A percentile compares a stretch with the other conserved stretches of the same genome.
phyloP scores from a whole-genome alignment of 2,113 vertebrate species.

The Carassius gibelio region DNA sequence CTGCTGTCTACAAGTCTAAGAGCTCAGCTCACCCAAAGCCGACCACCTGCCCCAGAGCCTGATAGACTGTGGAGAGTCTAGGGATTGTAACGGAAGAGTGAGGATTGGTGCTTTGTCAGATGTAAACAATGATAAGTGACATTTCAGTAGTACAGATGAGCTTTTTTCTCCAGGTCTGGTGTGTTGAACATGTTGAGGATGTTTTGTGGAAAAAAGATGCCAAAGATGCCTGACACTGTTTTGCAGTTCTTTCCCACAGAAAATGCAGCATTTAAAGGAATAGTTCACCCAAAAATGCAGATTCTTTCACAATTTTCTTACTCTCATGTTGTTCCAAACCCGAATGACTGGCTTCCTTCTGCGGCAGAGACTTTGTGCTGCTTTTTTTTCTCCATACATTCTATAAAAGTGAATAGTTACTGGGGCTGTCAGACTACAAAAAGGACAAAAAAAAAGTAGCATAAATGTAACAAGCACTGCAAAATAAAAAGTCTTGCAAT shows the following conservation, averaged over 20 bases:
- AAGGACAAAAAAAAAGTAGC: neutral
- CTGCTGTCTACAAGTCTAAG: constrained; percentile 26
- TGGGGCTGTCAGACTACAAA: neutral
- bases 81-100: constrained; percentile 20
- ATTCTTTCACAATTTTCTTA: neutral
- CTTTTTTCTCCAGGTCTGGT: neutral
- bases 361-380: neutral
- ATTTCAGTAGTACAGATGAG: neutral
- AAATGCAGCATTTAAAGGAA: neutral
- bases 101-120: constrained; percentile 3
- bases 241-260: neutral
- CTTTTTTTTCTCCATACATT: neutral
- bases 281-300: neutral
- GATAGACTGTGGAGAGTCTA: constrained; percentile 21
- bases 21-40: constrained; percentile 35
- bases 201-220: neutral
- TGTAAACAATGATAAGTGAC: constrained; percentile 22
- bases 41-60: constrained; percentile 22
- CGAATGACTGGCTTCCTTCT: neutral
- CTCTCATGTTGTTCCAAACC: neutral
- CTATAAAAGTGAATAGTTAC: neutral
- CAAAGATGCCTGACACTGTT: neutral
- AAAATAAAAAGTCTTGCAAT: neutral
- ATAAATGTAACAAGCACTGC: neutral
- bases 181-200: neutral